These are phyloP conservation scores for Apodemia mormo DNA, from an alignment of 2,888 invertebrate species.

Conservation along the genomic window DNA sequence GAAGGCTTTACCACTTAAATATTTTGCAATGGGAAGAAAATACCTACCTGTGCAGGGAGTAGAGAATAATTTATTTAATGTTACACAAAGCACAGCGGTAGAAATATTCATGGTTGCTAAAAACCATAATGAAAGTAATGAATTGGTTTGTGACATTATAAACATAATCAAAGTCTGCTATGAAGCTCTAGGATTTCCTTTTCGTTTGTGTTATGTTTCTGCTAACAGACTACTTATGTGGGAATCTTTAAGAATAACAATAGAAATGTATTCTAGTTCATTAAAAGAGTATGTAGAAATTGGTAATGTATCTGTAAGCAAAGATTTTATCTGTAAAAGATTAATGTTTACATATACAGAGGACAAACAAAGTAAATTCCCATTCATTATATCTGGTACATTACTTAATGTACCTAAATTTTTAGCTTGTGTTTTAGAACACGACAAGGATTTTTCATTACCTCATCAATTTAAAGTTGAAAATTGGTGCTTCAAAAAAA, in stretches of 20 bases:
- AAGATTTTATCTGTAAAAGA: slow-evolving; percentile 89
- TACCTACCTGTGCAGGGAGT: slow-evolving; percentile 78
- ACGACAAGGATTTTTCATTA: slow-evolving; percentile 62
- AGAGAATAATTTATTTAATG: slow-evolving; percentile 83
- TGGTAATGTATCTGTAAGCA: slow-evolving; percentile 87
- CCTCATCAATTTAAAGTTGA: slow-evolving; percentile 56
- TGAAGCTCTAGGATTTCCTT: slow-evolving; percentile 84
- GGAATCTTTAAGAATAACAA: slow-evolving; percentile 85
- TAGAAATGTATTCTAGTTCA: slow-evolving; percentile 89
- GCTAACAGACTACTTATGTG: slow-evolving; percentile 82
- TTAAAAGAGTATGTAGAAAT: slow-evolving; percentile 85
- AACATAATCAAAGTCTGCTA: slow-evolving; percentile 82
- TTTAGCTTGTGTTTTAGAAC: slow-evolving; percentile 88
- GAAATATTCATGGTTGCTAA: slow-evolving; percentile 84
- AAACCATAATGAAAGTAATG: slow-evolving; percentile 70
- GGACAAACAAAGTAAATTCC: slow-evolving; percentile 81
- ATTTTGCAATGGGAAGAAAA: slow-evolving; percentile 86
- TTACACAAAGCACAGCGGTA: slow-evolving; percentile 85
- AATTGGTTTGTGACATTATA: slow-evolving; percentile 80
- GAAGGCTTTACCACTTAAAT: slow-evolving; percentile 85
- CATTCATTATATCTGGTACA: slow-evolving; percentile 87
- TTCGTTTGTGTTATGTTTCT: slow-evolving; percentile 83
- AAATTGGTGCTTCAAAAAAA: slow-evolving; percentile 48
- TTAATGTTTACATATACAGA: slow-evolving; percentile 86
- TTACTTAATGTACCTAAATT: slow-evolving; percentile 88